phyloP scores from a whole-genome alignment of 1,140 invertebrate species.

The Druon quercuslanigerum region DNA sequence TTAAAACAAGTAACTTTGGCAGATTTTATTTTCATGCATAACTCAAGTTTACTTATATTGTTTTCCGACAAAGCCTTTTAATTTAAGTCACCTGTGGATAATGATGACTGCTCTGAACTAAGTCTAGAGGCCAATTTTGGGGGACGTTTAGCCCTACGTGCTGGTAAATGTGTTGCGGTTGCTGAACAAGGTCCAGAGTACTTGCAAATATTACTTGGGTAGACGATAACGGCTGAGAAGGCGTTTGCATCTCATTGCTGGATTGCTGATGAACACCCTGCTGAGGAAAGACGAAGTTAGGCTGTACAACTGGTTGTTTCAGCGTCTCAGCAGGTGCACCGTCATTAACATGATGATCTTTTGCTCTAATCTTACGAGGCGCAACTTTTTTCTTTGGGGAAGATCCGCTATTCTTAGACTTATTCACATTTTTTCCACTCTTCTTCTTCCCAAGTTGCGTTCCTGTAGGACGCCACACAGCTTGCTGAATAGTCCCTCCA shows the following conservation, averaged over 20 bases:
- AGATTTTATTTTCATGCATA: too few relatives aligned
- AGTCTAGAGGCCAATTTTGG: conserved; percentile 71
- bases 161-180: conserved; percentile 65
- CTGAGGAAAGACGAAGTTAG: conserved; percentile 38
- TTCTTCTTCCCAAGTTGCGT: conserved; percentile 71
- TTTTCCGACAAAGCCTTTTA: neutral
- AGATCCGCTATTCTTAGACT: conserved; percentile 40
- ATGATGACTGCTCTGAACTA: conserved; percentile 68
- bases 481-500: conserved; percentile 66
- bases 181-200: conserved; percentile 54
- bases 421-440: conserved; percentile 50
- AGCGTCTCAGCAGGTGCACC: conserved; percentile 34
- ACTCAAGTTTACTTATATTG: too few relatives aligned
- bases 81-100: conserved; percentile 61
- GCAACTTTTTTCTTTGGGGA: conserved; percentile 53
- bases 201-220: conserved; percentile 54
- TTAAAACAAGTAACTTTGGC: too few relatives aligned
- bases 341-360: conserved; percentile 43
- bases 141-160: conserved; percentile 62
- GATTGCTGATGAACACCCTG: conserved; percentile 53
- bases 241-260: conserved; percentile 51
- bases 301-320: conserved; percentile 40
- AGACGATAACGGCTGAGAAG: conserved; percentile 40
- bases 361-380: conserved; percentile 51
- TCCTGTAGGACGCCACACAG: conserved; percentile 72